These are phyloP conservation scores for Oscheius sp. DNA, from an alignment of 2,888 invertebrate species.

Conservation along the genomic window DNA sequence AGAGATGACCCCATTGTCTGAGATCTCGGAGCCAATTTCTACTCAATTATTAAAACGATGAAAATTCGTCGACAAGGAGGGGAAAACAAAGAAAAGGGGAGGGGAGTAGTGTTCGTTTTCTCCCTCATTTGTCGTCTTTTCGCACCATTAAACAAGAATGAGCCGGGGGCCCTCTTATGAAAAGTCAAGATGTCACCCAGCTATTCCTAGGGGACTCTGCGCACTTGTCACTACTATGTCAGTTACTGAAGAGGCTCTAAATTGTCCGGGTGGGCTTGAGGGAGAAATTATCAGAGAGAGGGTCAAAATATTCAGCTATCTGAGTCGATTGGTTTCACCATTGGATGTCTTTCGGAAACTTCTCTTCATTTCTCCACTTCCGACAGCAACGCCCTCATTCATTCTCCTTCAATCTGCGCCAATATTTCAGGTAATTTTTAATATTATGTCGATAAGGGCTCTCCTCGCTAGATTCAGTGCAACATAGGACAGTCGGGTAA, in stretches of 20 bases:
- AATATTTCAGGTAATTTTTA: slow-evolving; percentile 11
- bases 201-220: too few relatives aligned
- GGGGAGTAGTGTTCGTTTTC: background rate
- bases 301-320: slow-evolving; percentile 7
- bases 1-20: too few relatives aligned
- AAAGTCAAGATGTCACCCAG: too few relatives aligned
- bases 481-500: too few relatives aligned
- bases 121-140: background rate
- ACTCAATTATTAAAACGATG: too few relatives aligned
- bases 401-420: slow-evolving; percentile 51
- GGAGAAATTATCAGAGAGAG: background rate
- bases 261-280: too few relatives aligned
- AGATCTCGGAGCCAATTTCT: too few relatives aligned
- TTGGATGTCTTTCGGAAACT: slow-evolving; percentile 47
- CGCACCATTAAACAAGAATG: slow-evolving; percentile 16
- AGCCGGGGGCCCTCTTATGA: too few relatives aligned
- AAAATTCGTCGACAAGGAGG: too few relatives aligned
- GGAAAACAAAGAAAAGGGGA: too few relatives aligned
- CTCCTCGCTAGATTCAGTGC: background rate
- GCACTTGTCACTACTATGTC: too few relatives aligned
- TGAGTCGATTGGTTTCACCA: background rate
- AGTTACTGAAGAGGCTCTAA: too few relatives aligned
- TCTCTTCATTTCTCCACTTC: slow-evolving; percentile 48
- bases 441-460: background rate
- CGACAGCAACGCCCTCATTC: slow-evolving; percentile 43